phyloP scores from a whole-genome alignment of 2,888 invertebrate genomes.

The Eristalis tenax region DNA sequence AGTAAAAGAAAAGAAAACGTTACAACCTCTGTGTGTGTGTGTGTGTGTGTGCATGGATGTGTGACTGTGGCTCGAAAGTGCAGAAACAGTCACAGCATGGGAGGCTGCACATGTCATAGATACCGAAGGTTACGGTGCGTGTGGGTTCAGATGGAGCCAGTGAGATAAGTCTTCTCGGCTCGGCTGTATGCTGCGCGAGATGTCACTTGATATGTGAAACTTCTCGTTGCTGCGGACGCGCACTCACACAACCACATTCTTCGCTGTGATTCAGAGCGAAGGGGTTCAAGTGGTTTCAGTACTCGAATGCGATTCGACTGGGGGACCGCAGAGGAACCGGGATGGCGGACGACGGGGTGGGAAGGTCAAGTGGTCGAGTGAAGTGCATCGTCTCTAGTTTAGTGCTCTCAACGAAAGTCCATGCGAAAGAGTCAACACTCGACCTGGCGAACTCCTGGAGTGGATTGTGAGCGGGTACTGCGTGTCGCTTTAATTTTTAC shows the following conservation, averaged over 20 bases:
- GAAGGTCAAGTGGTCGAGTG: neutral
- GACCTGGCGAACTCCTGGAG: neutral
- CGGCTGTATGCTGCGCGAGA: constrained; percentile 1
- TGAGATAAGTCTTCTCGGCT: constrained; percentile 17
- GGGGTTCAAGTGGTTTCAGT: neutral
- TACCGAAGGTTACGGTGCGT: constrained; percentile 40
- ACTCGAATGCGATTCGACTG: neutral
- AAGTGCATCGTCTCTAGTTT: neutral
- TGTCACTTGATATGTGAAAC: constrained; percentile 4
- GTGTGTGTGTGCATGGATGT: neutral
- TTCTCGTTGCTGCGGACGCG: neutral
- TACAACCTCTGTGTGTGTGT: neutral
- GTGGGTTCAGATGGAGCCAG: constrained; percentile 32
- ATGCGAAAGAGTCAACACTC: neutral
- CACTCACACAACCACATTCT: neutral
- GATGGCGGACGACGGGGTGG: neutral
- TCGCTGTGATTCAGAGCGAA: neutral
- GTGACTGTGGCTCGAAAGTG: neutral
- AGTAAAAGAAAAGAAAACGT: constrained; percentile 28
- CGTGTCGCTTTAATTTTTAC: neutral
- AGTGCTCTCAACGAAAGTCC: neutral
- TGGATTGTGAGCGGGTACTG: neutral
- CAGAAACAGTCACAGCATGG: neutral
- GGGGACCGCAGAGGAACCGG: neutral
- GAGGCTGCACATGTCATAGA: neutral